phyloP scores from a whole-genome alignment of 2,797 vertebrate genomes.

The Spinus pinus region DNA sequence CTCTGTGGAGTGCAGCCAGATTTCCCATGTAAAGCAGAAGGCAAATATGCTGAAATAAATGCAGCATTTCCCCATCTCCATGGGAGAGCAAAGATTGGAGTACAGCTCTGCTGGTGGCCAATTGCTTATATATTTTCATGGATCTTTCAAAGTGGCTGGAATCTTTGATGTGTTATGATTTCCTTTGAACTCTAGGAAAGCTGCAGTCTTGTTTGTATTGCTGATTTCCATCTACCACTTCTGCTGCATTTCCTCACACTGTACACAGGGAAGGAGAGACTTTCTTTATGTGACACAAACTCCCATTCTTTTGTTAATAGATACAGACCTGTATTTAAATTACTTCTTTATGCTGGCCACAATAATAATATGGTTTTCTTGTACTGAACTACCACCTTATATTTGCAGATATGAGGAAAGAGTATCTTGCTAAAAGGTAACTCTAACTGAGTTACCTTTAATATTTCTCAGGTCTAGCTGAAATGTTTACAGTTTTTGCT shows the following conservation, averaged over 20 bases:
- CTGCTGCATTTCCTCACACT: background rate
- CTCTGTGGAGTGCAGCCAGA: background rate
- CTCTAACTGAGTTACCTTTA: background rate
- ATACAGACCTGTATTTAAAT: background rate
- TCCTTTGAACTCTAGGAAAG: conserved; percentile 12
- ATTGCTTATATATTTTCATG: background rate
- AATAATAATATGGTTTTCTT: background rate
- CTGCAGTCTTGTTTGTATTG: background rate
- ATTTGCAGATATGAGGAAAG: background rate
- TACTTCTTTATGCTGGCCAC: background rate
- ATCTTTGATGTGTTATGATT: conserved; percentile 7
- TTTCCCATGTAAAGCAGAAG: background rate
- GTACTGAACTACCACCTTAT: background rate
- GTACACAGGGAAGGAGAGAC: background rate
- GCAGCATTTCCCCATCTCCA: background rate
- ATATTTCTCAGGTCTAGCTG: background rate
- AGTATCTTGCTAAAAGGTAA: background rate
- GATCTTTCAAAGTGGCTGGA: background rate
- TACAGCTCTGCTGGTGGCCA: background rate
- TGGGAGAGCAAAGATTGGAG: conserved; percentile 3
- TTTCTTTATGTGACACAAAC: background rate
- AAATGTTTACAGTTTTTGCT: background rate
- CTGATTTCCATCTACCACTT: conserved; percentile 1
- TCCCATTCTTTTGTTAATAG: background rate
- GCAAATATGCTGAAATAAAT: conserved; percentile 7